A percentile compares a stretch with the other conserved stretches of the same genome.
These are phyloP conservation scores for Sphaerodactylus townsendi DNA, from an alignment of 2,113 vertebrate species.

Conservation along the genomic window DNA sequence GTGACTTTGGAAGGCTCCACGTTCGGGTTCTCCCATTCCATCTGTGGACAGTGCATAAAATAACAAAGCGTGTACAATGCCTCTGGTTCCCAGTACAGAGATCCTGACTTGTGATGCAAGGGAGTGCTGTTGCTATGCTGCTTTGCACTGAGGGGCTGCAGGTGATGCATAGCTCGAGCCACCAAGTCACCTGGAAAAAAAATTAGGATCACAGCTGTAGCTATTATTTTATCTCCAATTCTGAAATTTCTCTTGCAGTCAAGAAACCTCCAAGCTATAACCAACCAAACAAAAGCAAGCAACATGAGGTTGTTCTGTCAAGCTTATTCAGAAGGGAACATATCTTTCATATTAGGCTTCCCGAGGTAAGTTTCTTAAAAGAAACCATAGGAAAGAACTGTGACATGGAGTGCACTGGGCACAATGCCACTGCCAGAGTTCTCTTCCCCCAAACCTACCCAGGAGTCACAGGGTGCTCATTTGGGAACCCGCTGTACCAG, in stretches of 20 bases:
- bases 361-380: background rate
- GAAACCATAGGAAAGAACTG: background rate
- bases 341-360: background rate
- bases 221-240: background rate
- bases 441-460: no score
- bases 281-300: background rate
- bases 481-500: no score
- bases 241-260: background rate
- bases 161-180: constrained; percentile 94
- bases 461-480: no score
- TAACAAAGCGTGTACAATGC: constrained; percentile 97
- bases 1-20: constrained; percentile 95
- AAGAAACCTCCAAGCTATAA: background rate
- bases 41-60: constrained; percentile 98
- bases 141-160: constrained; percentile 91
- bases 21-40: constrained; percentile 98
- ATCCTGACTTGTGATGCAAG: constrained; percentile 85
- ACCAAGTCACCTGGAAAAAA: constrained; percentile 88
- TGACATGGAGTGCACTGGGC: no score
- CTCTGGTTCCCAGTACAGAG: constrained; percentile 93
- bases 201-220: constrained; percentile 8
- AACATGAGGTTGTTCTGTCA: background rate
- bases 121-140: constrained; percentile 90
- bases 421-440: no score
- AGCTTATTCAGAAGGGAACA: background rate